Conservation (phyloP, 92 coral and sea anemone genomes). For the Zoanthus sociatus region DNA sequence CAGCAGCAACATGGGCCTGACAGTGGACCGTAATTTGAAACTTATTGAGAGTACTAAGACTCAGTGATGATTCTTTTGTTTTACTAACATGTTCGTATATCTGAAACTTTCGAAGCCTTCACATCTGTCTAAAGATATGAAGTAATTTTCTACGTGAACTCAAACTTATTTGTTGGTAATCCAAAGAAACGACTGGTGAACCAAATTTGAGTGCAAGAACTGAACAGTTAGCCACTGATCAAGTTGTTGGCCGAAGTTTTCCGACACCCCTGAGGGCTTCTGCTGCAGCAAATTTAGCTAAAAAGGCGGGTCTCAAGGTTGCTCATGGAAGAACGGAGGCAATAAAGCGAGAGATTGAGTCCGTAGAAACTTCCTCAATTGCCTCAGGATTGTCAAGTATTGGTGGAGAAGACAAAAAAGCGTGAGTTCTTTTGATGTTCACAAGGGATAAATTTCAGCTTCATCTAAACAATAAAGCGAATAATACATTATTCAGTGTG, state of each 20-base stretch:
- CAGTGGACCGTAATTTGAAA: too few species aligned
- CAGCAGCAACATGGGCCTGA: too few species aligned
- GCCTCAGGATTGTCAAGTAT: slow-evolving; percentile 96
- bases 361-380: slow-evolving; percentile 87
- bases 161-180: not conserved
- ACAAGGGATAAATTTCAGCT: too few species aligned
- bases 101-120: not conserved
- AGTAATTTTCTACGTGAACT: not conserved
- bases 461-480: too few species aligned
- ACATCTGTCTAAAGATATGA: not conserved
- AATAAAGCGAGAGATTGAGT: slow-evolving; percentile 76
- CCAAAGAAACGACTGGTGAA: slow-evolving; percentile 4
- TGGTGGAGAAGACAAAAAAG: slow-evolving; percentile 72
- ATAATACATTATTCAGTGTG: too few species aligned
- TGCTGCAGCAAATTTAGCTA: slow-evolving; percentile 92
- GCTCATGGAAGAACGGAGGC: slow-evolving; percentile 57
- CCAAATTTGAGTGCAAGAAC: slow-evolving; percentile 55
- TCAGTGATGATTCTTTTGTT: not conserved
- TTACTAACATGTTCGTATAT: not conserved
- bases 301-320: slow-evolving; percentile 73
- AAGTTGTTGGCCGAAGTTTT: slow-evolving; percentile 92
- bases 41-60: too few species aligned
- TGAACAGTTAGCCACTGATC: slow-evolving; percentile 58
- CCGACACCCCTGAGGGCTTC: slow-evolving; percentile 96
- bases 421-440: slow-evolving; percentile 36